A percentile compares a stretch with the other conserved stretches of the same genome.
phyloP scores from a whole-genome alignment of 2,797 vertebrate genomes.

The Tapera naevia region DNA sequence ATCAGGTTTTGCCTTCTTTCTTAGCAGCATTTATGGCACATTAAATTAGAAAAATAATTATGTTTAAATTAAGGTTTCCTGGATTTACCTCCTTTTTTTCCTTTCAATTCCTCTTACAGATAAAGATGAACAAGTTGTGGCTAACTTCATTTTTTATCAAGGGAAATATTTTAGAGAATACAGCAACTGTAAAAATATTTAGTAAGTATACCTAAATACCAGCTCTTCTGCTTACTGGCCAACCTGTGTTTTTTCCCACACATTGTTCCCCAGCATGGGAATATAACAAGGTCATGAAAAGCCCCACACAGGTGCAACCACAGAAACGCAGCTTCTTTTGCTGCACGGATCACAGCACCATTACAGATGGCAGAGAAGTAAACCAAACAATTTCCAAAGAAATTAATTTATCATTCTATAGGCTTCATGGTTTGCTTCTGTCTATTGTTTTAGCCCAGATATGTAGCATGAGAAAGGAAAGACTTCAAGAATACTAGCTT shows the following conservation, averaged over 20 bases:
- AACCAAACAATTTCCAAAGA: background rate
- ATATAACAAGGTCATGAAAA: background rate
- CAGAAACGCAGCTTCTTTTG: background rate
- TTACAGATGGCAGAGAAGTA: background rate
- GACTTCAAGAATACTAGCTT: background rate
- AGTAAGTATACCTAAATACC: background rate
- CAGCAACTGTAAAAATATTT: background rate
- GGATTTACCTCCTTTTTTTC: background rate
- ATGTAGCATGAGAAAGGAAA: background rate
- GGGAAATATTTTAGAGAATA: background rate
- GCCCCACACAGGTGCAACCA: background rate
- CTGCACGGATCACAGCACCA: background rate
- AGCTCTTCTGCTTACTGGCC: background rate
- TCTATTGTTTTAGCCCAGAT: accelerated
- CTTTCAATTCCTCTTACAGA: background rate
- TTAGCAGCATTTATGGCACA: background rate
- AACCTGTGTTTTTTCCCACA: background rate
- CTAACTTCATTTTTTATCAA: background rate
- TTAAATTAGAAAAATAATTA: background rate
- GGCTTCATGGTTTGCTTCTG: background rate
- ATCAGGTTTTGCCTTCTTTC: background rate
- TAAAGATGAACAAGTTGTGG: background rate
- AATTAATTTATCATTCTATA: background rate
- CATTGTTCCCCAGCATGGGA: background rate
- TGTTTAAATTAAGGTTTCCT: background rate